Evolutionary conservation across 2,113 vertebrate species (phyloP), one percentile per base, ranked within the genome.

Genomic region (Brachypodius melanocephalos): DNA sequence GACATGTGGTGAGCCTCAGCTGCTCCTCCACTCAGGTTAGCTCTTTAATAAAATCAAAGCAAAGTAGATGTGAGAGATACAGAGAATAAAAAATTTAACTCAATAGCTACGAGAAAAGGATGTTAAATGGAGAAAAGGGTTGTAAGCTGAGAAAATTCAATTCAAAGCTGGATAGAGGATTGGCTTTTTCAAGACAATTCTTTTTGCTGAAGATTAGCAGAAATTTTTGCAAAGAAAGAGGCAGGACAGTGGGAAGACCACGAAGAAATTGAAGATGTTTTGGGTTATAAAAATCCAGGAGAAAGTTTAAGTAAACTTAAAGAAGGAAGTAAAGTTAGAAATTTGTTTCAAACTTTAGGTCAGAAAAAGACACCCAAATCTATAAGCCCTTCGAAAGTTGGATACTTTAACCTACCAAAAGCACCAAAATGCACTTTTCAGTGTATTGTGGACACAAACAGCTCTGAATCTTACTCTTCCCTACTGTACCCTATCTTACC

Each of bases 1-100:
- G 77, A 84, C 69, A 74, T 65, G 43, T 58, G 74, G 14, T 71
- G 73, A 87, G 80, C 17, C 68, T 94, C 81, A 86, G 51, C 59
- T 92, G 57, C 28, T 94, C 55, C 51, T 86, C 65, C 80, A 1
- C 57, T 92, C 68, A 66, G 42, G 73, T 71, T 63, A 79, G 29
- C 43, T 80, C 72, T 92, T 80, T 73, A 96, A 90, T 57, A 45
- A 59, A 90, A 85, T 83, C 62, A 92, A 88, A 85, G 66, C 54
- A 83, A 82, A 92, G 6, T 16, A 85, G 69, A 81, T 81, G 61
- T 81, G 65, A 87, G 61, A 75, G 51, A 95, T 80, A 9, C 38
- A 89, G 65, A 90, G 58, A 88, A 84, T 62, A 93, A 88, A 93
- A 90, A 54, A 80, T 8, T 69, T 77, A 92, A 77, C 32, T 89